A percentile compares a stretch with the other conserved stretches of the same genome.
These are phyloP conservation scores for Antechinus flavipes DNA, from an alignment of 2,113 vertebrate species.

Conservation along the genomic window DNA sequence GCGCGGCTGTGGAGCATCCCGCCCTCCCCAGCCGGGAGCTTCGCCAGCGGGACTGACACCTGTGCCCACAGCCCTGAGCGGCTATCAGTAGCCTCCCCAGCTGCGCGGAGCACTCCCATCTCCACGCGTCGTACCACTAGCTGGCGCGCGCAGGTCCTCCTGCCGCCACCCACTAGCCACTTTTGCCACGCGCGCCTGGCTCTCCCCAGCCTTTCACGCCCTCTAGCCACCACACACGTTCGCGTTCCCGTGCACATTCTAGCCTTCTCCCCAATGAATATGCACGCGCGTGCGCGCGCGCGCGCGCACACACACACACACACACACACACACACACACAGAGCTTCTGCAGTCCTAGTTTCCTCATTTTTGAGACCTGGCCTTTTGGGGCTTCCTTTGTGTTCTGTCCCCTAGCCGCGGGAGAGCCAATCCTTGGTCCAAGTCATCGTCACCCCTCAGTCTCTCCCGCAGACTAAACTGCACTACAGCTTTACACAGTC, in stretches of 20 bases:
- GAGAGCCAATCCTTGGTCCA: background rate
- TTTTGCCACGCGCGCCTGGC: background rate
- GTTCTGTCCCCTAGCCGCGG: too few relatives aligned
- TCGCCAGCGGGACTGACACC: background rate
- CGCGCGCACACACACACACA: background rate
- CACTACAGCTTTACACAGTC: background rate
- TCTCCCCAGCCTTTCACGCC: background rate
- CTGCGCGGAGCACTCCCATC: background rate
- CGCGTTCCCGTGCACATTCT: accelerated
- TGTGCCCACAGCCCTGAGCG: accelerated
- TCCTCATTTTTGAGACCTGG: accelerated
- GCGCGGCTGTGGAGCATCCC: accelerated
- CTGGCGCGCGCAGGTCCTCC: accelerated
- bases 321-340: background rate
- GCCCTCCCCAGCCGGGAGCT: accelerated
- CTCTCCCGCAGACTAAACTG: background rate
- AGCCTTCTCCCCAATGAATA: background rate
- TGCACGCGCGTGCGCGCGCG: background rate
- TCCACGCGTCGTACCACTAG: background rate
- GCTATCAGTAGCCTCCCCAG: background rate
- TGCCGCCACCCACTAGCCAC: background rate
- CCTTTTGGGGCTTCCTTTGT: background rate
- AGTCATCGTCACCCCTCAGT: accelerated
- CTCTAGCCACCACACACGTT: background rate
- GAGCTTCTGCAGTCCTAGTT: background rate